Base-by-base conservation (phyloP, 1,140 invertebrate genomes). In the Doryteuthis pealeii region DNA sequence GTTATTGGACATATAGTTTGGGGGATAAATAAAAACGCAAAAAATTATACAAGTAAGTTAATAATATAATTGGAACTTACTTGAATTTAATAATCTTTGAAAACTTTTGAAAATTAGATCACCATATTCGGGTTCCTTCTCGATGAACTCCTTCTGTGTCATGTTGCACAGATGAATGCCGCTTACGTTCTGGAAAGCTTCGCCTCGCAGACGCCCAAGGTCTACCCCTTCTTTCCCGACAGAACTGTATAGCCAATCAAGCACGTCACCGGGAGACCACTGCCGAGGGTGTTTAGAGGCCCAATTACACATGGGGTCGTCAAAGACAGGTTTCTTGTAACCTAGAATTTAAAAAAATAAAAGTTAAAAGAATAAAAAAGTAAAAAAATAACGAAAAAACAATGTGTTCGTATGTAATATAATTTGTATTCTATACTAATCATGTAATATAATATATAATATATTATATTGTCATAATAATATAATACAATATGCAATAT, bases 181-280 rank as follows among this genome's bases (percentile, higher is more conserved):
- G 1, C 30, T 72, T 8, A 74, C 31, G 28, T 71, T 30, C 31
- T 77, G 77, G 72, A 78, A 78, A 18, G 43, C 35, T 54, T 78
- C 77, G 22, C 70, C 70, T n/a, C 62, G 33, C n/a, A 76, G 54
- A 31, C 35, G 33, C 22, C 45, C 32, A 26, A 75, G 28, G 33
- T 75, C 66, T 14, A 65, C 33, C 45, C 40, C 28, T 30, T 43
- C n/a, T 32, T 70, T 49, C 15, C 80, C 77, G 3, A 78, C 80
- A 0, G 85, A 76, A 71, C 75, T 82, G 73, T 80, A 84, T 3
- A 85, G 71, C 83, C 83, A 86, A 75, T 83, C 82, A 18, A 83
- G 73, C 4, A 86, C 81, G 33, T 86, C 83, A 28, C 66, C 33
- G 8, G 73, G 74, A 14, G 72, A 73, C 85, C 85, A 86, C 66